Conservation (phyloP, 2,113 vertebrate genomes). For the Saimiri boliviensis region DNA sequence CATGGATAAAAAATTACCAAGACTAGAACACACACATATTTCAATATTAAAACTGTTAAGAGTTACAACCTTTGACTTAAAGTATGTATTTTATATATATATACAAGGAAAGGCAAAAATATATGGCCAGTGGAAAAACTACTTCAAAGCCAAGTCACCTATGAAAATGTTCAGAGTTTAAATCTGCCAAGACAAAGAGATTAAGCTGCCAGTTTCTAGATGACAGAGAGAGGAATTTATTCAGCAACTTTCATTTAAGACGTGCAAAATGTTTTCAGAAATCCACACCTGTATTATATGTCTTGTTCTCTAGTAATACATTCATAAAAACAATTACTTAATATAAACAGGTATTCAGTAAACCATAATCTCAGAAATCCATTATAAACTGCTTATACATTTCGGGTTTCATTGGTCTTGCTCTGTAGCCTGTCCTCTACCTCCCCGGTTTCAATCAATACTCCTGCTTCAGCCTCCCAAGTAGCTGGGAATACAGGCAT, state of each 20-base stretch:
- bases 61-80: neutral
- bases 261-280: conserved; percentile 55
- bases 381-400: neutral
- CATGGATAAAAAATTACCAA: neutral
- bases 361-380: neutral
- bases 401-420: neutral
- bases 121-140: neutral
- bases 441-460: too few species aligned
- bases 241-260: neutral
- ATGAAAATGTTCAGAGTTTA: conserved; percentile 26
- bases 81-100: neutral
- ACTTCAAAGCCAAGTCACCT: conserved; percentile 16
- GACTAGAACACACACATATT: neutral
- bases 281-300: neutral
- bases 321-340: conserved; percentile 9
- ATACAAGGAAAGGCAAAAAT: conserved; percentile 23
- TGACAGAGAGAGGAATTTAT: conserved; percentile 6
- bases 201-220: neutral
- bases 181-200: neutral
- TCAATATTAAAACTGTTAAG: neutral
- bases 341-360: neutral
- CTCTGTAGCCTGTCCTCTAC: too few species aligned
- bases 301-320: neutral
- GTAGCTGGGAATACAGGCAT: too few species aligned
- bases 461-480: too few species aligned